These are phyloP conservation scores for Microctonus aethiopoides DNA, from an alignment of 2,888 invertebrate genomes.

Conservation along the genomic window DNA sequence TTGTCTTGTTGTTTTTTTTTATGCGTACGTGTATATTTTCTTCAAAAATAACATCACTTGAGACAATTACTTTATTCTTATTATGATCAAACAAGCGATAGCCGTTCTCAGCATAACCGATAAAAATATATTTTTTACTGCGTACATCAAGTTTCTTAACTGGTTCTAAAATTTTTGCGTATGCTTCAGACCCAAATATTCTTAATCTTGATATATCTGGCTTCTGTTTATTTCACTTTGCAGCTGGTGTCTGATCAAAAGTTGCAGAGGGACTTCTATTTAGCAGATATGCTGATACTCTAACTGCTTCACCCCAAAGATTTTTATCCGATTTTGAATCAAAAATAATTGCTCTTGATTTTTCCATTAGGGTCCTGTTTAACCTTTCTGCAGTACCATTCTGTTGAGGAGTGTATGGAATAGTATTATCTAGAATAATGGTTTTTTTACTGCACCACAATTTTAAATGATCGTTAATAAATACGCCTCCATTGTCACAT, in stretches of 20 bases:
- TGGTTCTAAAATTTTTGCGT: background rate
- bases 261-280: constrained; percentile 28
- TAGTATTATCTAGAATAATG: constrained; percentile 57
- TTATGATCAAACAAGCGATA: no score
- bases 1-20: no score
- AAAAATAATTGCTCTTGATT: constrained; percentile 8
- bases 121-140: no score
- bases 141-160: no score
- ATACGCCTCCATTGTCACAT: constrained; percentile 48
- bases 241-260: constrained; percentile 26
- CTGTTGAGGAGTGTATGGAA: constrained; percentile 43
- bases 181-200: constrained; percentile 30
- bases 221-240: constrained; percentile 37
- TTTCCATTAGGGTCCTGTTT: constrained; percentile 46
- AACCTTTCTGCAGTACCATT: constrained; percentile 56
- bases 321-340: background rate
- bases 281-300: constrained; percentile 12
- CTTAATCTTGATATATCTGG: constrained; percentile 29
- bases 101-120: no score
- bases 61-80: no score
- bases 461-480: constrained; percentile 53
- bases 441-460: constrained; percentile 52
- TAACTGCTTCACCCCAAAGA: constrained; percentile 29
- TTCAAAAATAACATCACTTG: no score
- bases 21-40: no score